Evolutionary conservation across 2,797 vertebrate species (phyloP), one percentile per base, ranked within the genome.

Genomic region (Leptodactylus fallax): DNA sequence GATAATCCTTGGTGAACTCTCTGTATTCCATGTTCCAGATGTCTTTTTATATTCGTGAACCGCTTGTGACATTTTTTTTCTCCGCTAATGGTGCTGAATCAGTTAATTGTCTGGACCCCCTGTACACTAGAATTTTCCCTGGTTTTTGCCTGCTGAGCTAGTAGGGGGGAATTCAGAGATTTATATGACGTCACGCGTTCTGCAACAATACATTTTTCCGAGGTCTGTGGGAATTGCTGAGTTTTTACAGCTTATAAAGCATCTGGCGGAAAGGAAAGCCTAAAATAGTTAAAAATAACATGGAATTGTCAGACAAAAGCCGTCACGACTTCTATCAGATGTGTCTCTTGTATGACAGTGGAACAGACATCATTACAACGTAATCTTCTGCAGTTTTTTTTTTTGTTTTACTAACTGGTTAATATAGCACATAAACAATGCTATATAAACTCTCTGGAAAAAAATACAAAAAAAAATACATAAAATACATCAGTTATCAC

Each of bases 181-280:
- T 47, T 27, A 56, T 16, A 45, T 84, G 76, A 88, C 87, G 76
- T 88, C 82, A 88, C 53, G 23, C 17, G 47, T 21, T 23, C 56
- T 49, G 74, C 81, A 83, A 65, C 51, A 78, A 78, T 65, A 65
- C 86, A 78, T 67, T 79, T 61, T 88, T 77, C 82, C 65, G 16
- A 65, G 82, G 87, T 79, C 87, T 85, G 87, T 88, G 87, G 87
- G 87, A 88, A 88, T 85, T 56, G 63, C 76, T 79, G 51, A 58
- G 81, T 87, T 84, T 51, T 83, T 71, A 78, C 87, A 74, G 87
- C 61, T 60, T 87, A 69, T 76, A 81, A 65, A 78, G 81, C 61
- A 84, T 87, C 87, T 83, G 87, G 87, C 74, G 81, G 81, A 79
- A 87, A 63, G 81, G 36, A 84, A 78, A 77, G 67, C 7, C 79